Percentiles rank a stretch among this genome's conserved stretches.
Conservation (phyloP, 2,888 invertebrate species). For the Anodontia alba region DNA sequence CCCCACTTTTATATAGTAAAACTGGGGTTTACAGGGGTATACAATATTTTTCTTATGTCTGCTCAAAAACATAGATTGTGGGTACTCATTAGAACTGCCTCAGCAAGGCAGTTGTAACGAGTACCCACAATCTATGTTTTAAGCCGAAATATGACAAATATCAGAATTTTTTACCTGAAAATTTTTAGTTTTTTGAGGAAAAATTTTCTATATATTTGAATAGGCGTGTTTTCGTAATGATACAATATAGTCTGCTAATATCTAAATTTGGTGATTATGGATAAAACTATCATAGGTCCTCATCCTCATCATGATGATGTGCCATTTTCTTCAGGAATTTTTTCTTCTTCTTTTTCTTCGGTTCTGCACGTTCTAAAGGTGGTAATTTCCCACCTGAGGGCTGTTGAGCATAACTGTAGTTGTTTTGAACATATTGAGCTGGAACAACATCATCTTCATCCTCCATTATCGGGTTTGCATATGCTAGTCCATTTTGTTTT, state of each 20-base stretch:
- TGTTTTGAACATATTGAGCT: conserved; percentile 42
- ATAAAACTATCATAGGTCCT: conserved; percentile 26
- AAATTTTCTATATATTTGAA: too few species aligned
- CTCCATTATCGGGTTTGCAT: conserved; percentile 46
- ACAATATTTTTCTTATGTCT: too few species aligned
- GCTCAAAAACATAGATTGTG: too few species aligned
- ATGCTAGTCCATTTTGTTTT: conserved; percentile 47
- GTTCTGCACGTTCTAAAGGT: conserved; percentile 37
- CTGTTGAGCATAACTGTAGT: conserved; percentile 22
- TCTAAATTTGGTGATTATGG: too few species aligned
- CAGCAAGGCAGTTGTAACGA: not conserved
- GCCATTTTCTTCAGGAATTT: conserved; percentile 62
- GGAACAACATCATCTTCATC: conserved; percentile 54
- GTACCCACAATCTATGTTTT: not conserved
- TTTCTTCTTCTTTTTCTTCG: conserved; percentile 70
- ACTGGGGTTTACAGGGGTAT: too few species aligned
- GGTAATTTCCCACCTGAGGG: conserved; percentile 47
- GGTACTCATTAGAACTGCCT: too few species aligned
- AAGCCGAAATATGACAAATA: not conserved
- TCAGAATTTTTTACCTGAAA: too few species aligned
- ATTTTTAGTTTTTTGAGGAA: too few species aligned
- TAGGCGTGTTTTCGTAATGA: too few species aligned
- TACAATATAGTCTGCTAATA: too few species aligned
- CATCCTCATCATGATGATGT: conserved; percentile 42
- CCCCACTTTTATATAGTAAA: too few species aligned